A percentile compares a stretch with the other conserved stretches of the same genome.
These are phyloP conservation scores for Glossophaga mutica DNA, from an alignment of 2,797 vertebrate species.

Conservation along the genomic window DNA sequence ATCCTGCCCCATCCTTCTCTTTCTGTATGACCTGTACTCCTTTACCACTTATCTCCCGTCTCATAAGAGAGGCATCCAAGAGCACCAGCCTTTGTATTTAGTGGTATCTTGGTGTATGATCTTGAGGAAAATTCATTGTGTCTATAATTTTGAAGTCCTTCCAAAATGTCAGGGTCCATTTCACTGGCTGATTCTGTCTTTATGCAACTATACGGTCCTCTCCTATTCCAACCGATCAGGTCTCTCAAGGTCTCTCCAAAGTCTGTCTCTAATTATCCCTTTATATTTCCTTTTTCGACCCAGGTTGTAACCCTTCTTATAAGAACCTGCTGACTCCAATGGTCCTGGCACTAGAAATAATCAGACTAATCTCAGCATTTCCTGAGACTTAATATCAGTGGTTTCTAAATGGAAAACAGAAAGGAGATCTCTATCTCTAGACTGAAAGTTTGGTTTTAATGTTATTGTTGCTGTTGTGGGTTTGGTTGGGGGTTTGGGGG, in stretches of 20 bases:
- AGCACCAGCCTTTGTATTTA: background rate
- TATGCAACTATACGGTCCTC: background rate
- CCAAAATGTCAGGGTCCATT: background rate
- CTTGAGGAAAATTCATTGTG: background rate
- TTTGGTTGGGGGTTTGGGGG: background rate
- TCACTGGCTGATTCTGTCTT: background rate
- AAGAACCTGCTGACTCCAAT: background rate
- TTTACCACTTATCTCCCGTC: background rate
- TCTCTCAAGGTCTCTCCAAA: background rate
- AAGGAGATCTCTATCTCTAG: background rate
- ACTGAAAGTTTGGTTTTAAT: background rate
- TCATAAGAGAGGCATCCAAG: background rate
- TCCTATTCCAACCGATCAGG: background rate
- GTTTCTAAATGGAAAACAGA: background rate
- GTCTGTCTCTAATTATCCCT: background rate
- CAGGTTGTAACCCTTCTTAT: background rate
- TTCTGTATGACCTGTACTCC: background rate
- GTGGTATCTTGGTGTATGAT: background rate
- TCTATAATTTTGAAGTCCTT: background rate
- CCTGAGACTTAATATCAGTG: background rate
- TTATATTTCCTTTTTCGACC: background rate
- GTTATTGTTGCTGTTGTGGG: background rate
- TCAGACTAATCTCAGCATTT: background rate
- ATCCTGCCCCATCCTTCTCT: background rate
- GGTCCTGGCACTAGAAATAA: background rate